Evolutionary conservation across 1,140 invertebrate species (phyloP), one percentile per base, ranked within the genome.

Genomic region (Rhynchophorus ferrugineus): DNA sequence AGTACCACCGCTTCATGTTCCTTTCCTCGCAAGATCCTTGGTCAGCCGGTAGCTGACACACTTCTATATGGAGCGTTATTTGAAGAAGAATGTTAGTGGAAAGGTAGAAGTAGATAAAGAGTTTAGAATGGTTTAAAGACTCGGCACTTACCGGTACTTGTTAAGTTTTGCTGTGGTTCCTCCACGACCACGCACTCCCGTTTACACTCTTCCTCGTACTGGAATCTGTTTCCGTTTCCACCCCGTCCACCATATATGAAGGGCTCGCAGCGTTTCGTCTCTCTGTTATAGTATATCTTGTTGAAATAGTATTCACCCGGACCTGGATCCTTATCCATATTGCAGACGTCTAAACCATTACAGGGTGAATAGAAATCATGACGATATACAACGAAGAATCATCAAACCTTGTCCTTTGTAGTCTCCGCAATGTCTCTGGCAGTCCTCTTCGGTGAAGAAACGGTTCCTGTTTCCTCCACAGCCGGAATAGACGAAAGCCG

Each of bases 221-320:
- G 76, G 71, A 93, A 94, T 60, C 87, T 81, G 68, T 95, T 95
- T 17, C 78, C 82, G 59, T 88, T 93, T 39, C 91, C 92, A 33
- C 80, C 80, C 68, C 90, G 94, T 51, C 93, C 92, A 38, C 83
- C 81, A 64, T 89, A 96, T 8, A 71, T 73, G 70, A 95, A 95
- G 59, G 78, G 70, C 35, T 74, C 75, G 68, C 83, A 91, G 57
- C 63, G 69, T 55, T 69, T 71, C n/a, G 42, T 67, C 24, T 41
- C 56, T 19, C 63, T 53, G 59, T 91, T 79, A 64, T 80, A 92
- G 69, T 78, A 88, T 66, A 78, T 86, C 70, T 85, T 86, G 2
- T 67, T 61, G 55, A 81, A 76, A 17, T 69, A 66, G 0, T 66
- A 77, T 20, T 69, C 61, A 66, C 91, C 93, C 1, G 81, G 76